Evolutionary conservation across 2,888 invertebrate species (phyloP), one percentile per base, ranked within the genome.

Genomic region (Eledone cirrhosa): DNA sequence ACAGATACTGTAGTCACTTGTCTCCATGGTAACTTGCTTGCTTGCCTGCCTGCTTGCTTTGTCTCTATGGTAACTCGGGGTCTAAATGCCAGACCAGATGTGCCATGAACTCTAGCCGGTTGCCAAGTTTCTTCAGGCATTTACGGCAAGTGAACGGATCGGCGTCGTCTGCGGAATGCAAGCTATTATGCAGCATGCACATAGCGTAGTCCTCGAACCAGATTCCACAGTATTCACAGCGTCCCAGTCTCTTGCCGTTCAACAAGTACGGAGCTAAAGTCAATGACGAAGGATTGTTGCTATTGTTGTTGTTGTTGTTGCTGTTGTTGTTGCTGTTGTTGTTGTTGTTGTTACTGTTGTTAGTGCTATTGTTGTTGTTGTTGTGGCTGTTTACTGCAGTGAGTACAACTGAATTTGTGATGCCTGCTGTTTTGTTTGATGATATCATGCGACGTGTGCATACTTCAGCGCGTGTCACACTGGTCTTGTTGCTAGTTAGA

Each of bases 141-240:
- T 69, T 65, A 27, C 65, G 47, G 48, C 78, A 78, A 11, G 48
- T 67, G 48, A 78, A 78, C 3, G 78, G 78, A 14, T 65, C 67
- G 13, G 65, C 48, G 8, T 67, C 78, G 4, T 67, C 69, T 7
- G 48, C 48, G 7, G 69, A 65, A 31, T 78, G 78, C 14, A 78
- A 48, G 48, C 78, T 78, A 48, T 78, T 78, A 22, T 78, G 78
- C 48, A 78, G 27, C 48, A 78, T 48, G 27, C 69, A 78, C 78
- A 78, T 78, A 22, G 78, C 65, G 29, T 78, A 78, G 31, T 78
- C 78, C 24, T 78, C 78, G 27, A 78, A 78, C 78, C 69, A 78
- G 41, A 76, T 76, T 19, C 78, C 48, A 22, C 78, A 78, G 29
- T 65, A 65, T 7, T 78, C 69, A 48, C 78, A 78, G 13, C 78